These are phyloP conservation scores for Drosophila sucinea DNA, from an alignment of 1,140 invertebrate species.

Conservation along the genomic window DNA sequence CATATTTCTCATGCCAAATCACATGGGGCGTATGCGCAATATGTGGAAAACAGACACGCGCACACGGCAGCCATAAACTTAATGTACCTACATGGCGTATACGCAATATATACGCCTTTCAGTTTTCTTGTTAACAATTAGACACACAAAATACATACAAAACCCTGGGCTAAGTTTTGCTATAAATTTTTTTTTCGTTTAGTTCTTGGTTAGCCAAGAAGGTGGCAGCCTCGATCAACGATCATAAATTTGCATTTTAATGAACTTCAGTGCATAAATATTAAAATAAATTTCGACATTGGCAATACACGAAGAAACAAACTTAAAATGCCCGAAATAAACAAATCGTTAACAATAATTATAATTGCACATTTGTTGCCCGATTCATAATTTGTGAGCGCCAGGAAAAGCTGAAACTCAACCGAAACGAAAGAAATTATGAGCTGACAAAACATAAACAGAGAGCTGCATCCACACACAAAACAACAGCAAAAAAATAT, in stretches of 20 bases:
- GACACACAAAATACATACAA: background rate
- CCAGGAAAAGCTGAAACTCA: slow-evolving; percentile 58
- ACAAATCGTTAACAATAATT: slow-evolving; percentile 81
- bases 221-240: slow-evolving; percentile 44
- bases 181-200: slow-evolving; percentile 68
- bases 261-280: slow-evolving; percentile 78
- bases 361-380: slow-evolving; percentile 76
- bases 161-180: slow-evolving; percentile 57
- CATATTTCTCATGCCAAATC: slow-evolving; percentile 4
- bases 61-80: slow-evolving; percentile 27
- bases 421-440: slow-evolving; percentile 59
- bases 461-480: slow-evolving; percentile 24
- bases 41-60: slow-evolving; percentile 31
- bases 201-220: slow-evolving; percentile 41
- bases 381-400: slow-evolving; percentile 67
- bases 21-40: slow-evolving; percentile 8
- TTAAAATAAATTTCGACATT: slow-evolving; percentile 79
- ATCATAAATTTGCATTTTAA: slow-evolving; percentile 72
- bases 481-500: background rate
- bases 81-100: slow-evolving; percentile 49
- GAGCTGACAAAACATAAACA: slow-evolving; percentile 74
- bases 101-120: slow-evolving; percentile 54
- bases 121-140: slow-evolving; percentile 65
- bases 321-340: slow-evolving; percentile 68
- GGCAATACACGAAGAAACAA: slow-evolving; percentile 47